Percentiles rank a stretch among this genome's conserved stretches.
phyloP scores from a whole-genome alignment of 1,140 invertebrate genomes.

The Drosophila tropicalis region DNA sequence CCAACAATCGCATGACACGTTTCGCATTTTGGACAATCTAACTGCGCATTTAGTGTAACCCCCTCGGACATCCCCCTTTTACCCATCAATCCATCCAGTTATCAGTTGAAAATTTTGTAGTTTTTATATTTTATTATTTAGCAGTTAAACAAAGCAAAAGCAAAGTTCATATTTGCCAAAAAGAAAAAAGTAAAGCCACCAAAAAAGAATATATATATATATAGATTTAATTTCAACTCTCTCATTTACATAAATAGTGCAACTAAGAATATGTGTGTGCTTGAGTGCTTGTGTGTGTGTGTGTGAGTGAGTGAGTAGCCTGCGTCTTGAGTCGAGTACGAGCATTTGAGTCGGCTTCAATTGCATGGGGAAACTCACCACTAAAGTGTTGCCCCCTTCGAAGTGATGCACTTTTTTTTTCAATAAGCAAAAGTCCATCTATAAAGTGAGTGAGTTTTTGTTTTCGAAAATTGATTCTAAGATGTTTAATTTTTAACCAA shows the following conservation, averaged over 20 bases:
- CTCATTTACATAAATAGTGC: constrained; percentile 69
- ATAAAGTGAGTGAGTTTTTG: constrained; percentile 11
- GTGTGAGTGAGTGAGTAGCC: constrained; percentile 15
- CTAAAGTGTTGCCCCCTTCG: background rate
- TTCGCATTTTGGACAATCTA: constrained; percentile 62
- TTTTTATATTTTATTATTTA: constrained; percentile 12
- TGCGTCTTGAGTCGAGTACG: constrained; percentile 26
- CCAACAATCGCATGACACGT: constrained; percentile 39
- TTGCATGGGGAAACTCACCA: constrained; percentile 51
- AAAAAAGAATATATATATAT: constrained; percentile 26
- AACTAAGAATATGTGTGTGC: constrained; percentile 13
- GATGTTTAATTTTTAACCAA: background rate
- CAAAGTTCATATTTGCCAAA: constrained; percentile 46
- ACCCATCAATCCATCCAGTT: background rate
- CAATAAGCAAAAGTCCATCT: no score
- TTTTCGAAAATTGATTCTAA: constrained; percentile 2
- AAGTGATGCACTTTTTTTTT: background rate
- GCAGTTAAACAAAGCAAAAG: constrained; percentile 35
- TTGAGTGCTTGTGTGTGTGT: background rate
- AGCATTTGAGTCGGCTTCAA: constrained; percentile 25
- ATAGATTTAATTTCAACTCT: constrained; percentile 38
- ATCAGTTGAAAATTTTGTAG: constrained; percentile 4
- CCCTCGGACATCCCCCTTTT: background rate
- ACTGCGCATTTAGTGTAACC: constrained; percentile 63
- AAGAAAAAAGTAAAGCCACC: constrained; percentile 24